These are phyloP conservation scores for Nyctibius grandis DNA, from an alignment of 2,797 vertebrate species.

Conservation along the genomic window DNA sequence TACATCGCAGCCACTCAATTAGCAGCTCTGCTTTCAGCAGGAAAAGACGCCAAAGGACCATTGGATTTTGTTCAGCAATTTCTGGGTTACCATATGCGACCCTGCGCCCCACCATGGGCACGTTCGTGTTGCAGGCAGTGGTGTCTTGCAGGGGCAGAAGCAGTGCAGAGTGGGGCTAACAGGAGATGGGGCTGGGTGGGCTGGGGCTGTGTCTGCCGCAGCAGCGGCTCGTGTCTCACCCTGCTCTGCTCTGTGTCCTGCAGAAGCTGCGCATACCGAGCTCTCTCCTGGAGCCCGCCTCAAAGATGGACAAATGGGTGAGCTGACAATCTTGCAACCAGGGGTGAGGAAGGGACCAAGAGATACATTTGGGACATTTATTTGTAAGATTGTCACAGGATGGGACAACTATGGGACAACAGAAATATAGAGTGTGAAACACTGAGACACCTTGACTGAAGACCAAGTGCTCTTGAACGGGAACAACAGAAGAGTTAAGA, in stretches of 20 bases:
- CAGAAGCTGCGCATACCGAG: slow-evolving; percentile 83
- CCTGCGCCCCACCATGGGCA: rapidly evolving
- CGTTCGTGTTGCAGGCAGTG: rapidly evolving
- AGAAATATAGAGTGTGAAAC: not conserved
- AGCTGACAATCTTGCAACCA: not conserved
- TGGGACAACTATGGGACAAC: not conserved
- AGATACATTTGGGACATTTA: not conserved
- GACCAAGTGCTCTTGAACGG: not conserved
- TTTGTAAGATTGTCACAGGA: not conserved
- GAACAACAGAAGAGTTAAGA: not conserved
- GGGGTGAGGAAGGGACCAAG: not conserved
- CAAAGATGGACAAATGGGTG: slow-evolving; percentile 69
- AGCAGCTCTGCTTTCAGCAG: not conserved
- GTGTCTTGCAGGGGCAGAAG: not conserved
- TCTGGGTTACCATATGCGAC: not conserved
- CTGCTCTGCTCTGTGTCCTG: not conserved
- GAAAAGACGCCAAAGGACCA: not conserved
- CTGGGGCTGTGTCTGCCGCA: not conserved
- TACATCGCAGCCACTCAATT: not conserved
- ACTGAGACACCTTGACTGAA: not conserved
- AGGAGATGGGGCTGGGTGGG: not conserved
- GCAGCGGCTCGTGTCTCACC: not conserved
- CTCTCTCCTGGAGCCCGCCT: slow-evolving; percentile 77
- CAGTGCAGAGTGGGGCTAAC: not conserved
- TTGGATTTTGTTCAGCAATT: not conserved